Percentiles rank a stretch among this genome's conserved stretches.
phyloP scores from a whole-genome alignment of 2,113 vertebrate species.

The Stigmatopora argus region DNA sequence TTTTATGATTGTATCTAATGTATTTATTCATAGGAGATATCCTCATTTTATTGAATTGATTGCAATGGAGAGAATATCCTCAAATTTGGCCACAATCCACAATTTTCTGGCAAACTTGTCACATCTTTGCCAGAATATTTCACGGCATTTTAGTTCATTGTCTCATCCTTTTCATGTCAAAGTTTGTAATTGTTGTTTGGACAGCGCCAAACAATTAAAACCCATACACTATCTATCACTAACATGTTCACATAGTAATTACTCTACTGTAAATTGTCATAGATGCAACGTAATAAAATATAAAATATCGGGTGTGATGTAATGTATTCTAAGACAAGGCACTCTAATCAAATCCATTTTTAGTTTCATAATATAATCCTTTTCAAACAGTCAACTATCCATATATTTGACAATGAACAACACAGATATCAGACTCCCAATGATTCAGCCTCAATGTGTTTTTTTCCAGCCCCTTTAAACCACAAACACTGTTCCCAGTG shows the following conservation, averaged over 20 bases:
- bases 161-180: background rate
- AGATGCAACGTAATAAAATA: background rate
- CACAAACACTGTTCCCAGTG: slow-evolving; percentile 29
- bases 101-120: background rate
- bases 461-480: slow-evolving; percentile 26
- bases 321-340: background rate
- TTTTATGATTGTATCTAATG: no score
- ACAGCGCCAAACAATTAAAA: background rate
- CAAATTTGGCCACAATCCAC: background rate
- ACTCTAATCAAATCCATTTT: slow-evolving; percentile 12
- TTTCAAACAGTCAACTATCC: background rate
- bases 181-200: background rate
- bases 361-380: background rate
- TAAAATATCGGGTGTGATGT: no score
- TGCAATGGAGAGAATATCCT: background rate
- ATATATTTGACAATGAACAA: background rate
- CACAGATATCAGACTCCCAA: slow-evolving; percentile 35
- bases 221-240: background rate
- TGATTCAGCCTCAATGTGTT: slow-evolving; percentile 4
- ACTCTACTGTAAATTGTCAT: background rate
- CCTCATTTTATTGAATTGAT: background rate
- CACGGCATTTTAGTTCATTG: background rate
- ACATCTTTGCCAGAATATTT: background rate
- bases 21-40: background rate
- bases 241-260: background rate